Percentiles rank a stretch among this genome's conserved stretches.
Evolutionary conservation across 1,140 invertebrate species (phyloP).

Genomic region (Micrasema longulum): DNA sequence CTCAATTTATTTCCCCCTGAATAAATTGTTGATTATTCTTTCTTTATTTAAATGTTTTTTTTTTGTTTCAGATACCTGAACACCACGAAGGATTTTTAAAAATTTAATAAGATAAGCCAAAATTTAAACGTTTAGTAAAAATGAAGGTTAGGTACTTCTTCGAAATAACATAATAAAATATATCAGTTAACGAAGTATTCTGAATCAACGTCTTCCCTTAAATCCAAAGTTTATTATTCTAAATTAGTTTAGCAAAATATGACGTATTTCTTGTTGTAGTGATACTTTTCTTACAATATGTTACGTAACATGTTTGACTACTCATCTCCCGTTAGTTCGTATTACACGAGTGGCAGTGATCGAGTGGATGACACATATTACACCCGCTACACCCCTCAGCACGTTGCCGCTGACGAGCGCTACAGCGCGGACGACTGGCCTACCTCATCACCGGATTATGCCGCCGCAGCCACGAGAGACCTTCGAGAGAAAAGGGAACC

Average conservation of each 20-base stretch:
- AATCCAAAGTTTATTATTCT: slow-evolving; percentile 21
- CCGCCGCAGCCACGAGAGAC: slow-evolving; percentile 36
- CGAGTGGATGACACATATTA: slow-evolving; percentile 50
- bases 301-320: slow-evolving; percentile 52
- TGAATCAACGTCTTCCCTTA: slow-evolving; percentile 39
- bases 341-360: slow-evolving; percentile 51
- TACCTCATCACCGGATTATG: slow-evolving; percentile 48
- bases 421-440: slow-evolving; percentile 50
- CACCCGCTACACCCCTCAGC: slow-evolving; percentile 44
- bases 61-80: slow-evolving; percentile 20
- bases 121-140: not conserved
- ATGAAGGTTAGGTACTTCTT: not conserved
- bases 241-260: slow-evolving; percentile 22
- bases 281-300: slow-evolving; percentile 35
- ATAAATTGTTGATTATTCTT: not conserved
- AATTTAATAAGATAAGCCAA: not conserved
- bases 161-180: slow-evolving; percentile 8
- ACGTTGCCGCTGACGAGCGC: slow-evolving; percentile 39
- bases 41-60: no score
- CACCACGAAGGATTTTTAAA: slow-evolving; percentile 7
- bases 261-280: slow-evolving; percentile 1
- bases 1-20: not conserved
- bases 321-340: slow-evolving; percentile 49
- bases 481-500: slow-evolving; percentile 46
- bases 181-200: not conserved